Conservation (phyloP, 2,888 invertebrate genomes). For the Orthosia gothica region DNA sequence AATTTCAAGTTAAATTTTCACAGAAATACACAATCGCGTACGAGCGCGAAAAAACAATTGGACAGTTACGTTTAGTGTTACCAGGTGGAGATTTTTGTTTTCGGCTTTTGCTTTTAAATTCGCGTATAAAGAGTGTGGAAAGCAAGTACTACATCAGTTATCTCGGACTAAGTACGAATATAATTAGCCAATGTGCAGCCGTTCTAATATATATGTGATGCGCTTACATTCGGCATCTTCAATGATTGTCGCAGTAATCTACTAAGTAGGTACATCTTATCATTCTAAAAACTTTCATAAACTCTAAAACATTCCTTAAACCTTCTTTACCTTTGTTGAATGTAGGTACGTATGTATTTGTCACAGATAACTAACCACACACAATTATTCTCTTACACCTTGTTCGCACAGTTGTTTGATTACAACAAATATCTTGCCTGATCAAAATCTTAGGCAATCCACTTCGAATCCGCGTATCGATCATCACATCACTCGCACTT, state of each 20-base stretch:
- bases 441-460: conserved; percentile 22
- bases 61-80: no score
- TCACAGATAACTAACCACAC: conserved; percentile 11
- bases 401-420: conserved; percentile 15
- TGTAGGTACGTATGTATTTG: background rate
- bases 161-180: no score
- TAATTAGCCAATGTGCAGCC: no score
- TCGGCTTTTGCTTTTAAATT: no score
- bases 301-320: conserved; percentile 6
- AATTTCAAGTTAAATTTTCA: no score
- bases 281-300: background rate
- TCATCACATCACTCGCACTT: conserved; percentile 29
- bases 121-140: no score
- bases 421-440: conserved; percentile 21
- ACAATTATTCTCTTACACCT: background rate
- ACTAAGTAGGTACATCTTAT: background rate
- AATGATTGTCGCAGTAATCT: background rate
- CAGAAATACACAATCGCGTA: no score
- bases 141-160: no score
- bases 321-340: conserved; percentile 20
- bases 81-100: no score
- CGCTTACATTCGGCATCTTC: background rate
- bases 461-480: conserved; percentile 31
- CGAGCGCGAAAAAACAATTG: no score
- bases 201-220: no score